Conservation (phyloP, 2,888 invertebrate species). For the Tuberolachnus salignus region DNA sequence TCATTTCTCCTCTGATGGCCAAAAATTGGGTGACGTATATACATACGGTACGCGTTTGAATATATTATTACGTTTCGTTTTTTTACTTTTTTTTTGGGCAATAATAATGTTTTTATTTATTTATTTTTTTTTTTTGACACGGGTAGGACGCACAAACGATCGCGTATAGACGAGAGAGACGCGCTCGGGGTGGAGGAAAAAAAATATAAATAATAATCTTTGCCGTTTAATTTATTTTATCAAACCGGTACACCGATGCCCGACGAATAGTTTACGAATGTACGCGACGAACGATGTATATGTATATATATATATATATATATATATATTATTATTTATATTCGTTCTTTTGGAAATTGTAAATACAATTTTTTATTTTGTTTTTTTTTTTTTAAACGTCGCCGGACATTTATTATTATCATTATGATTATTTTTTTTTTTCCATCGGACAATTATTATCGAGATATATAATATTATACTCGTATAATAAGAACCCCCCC, state of each 20-base stretch:
- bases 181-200: too few species aligned
- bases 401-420: conserved; percentile 13
- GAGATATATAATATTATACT: too few species aligned
- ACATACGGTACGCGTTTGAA: neutral
- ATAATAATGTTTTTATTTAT: too few species aligned
- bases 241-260: conserved; percentile 27
- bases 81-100: conserved; percentile 5
- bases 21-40: conserved; percentile 23
- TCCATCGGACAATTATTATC: conserved; percentile 9
- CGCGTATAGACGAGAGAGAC: conserved; percentile 20
- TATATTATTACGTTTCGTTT: too few species aligned
- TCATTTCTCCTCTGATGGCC: neutral
- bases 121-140: conserved; percentile 41
- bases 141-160: neutral
- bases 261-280: conserved; percentile 10
- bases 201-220: too few species aligned
- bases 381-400: conserved; percentile 23
- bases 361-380: neutral
- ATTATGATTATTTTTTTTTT: conserved; percentile 28
- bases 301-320: too few species aligned
- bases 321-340: conserved; percentile 5
- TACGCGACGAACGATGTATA: conserved; percentile 10
- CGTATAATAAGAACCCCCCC: too few species aligned
- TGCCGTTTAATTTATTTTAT: conserved; percentile 42
- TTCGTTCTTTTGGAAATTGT: conserved; percentile 31